Evolutionary conservation across 1,140 invertebrate species (phyloP).

Genomic region (Cyclargus thomasi): DNA sequence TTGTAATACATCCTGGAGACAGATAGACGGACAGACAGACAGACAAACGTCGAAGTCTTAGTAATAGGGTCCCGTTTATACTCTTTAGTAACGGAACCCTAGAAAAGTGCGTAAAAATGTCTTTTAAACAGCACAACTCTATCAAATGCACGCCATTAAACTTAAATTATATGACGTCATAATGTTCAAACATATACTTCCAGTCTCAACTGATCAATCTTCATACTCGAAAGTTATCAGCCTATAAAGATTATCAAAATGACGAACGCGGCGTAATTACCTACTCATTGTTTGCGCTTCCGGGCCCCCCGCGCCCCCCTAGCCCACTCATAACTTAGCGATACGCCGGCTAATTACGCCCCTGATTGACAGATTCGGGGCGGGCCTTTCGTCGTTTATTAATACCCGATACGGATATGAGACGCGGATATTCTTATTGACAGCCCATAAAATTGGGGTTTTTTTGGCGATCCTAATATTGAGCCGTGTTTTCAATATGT

Average conservation of each 20-base stretch:
- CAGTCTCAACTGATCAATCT: not conserved
- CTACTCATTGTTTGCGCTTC: not conserved
- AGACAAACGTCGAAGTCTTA: no score
- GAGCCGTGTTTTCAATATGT: not conserved
- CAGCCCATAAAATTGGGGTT: slow-evolving; percentile 7
- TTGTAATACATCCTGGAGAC: no score
- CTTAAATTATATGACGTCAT: no score
- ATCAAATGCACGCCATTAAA: no score
- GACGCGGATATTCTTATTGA: not conserved
- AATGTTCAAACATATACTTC: no score
- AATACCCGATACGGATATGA: slow-evolving; percentile 5
- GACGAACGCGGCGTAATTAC: not conserved
- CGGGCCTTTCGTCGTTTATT: slow-evolving; percentile 12
- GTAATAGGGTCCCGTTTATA: no score
- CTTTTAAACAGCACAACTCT: no score
- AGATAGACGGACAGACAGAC: no score
- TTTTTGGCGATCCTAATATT: not conserved
- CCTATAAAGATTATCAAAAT: slow-evolving; percentile 2
- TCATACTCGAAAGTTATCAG: not conserved
- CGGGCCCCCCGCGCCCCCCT: not conserved
- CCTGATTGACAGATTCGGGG: slow-evolving; percentile 12
- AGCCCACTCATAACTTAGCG: slow-evolving; percentile 1
- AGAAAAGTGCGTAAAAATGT: no score
- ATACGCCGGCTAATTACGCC: slow-evolving; percentile 10
- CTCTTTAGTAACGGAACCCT: no score